Percentiles rank a stretch among this genome's conserved stretches.
These are phyloP conservation scores for Tachina fera DNA, from an alignment of 2,888 invertebrate genomes.

Conservation along the genomic window DNA sequence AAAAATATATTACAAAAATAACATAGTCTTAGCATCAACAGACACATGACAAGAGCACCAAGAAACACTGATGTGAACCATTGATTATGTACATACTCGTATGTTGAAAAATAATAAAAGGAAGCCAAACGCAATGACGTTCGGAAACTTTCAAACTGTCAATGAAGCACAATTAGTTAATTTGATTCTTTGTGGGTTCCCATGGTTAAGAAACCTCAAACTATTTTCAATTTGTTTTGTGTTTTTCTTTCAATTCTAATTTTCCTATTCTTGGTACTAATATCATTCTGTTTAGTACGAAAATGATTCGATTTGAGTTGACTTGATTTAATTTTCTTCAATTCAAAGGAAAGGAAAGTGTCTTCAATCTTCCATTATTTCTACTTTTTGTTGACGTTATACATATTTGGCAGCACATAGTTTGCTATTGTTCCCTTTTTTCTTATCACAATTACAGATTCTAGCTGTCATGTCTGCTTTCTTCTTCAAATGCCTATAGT, in stretches of 20 bases:
- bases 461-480: slow-evolving; percentile 18
- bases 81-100: not conserved
- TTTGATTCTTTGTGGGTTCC: slow-evolving; percentile 51
- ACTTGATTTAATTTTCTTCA: not conserved
- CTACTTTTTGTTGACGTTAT: not conserved
- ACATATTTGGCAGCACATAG: not conserved
- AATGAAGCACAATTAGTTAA: slow-evolving; percentile 63
- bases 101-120: not conserved
- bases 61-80: not conserved
- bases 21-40: not conserved
- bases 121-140: slow-evolving; percentile 9
- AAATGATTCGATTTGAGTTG: not conserved
- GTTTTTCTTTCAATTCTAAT: slow-evolving; percentile 9
- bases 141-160: slow-evolving; percentile 34
- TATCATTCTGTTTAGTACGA: not conserved
- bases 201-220: slow-evolving; percentile 23
- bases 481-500: not conserved
- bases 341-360: not conserved
- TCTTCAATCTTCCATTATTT: not conserved
- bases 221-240: not conserved
- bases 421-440: slow-evolving; percentile 17
- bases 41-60: not conserved
- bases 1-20: slow-evolving; percentile 29
- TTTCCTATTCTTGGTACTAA: not conserved
- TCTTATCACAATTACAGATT: slow-evolving; percentile 34